Percentiles rank a stretch among this genome's conserved stretches.
Evolutionary conservation across 2,113 vertebrate species (phyloP).

Genomic region (Podarcis raffonei): DNA sequence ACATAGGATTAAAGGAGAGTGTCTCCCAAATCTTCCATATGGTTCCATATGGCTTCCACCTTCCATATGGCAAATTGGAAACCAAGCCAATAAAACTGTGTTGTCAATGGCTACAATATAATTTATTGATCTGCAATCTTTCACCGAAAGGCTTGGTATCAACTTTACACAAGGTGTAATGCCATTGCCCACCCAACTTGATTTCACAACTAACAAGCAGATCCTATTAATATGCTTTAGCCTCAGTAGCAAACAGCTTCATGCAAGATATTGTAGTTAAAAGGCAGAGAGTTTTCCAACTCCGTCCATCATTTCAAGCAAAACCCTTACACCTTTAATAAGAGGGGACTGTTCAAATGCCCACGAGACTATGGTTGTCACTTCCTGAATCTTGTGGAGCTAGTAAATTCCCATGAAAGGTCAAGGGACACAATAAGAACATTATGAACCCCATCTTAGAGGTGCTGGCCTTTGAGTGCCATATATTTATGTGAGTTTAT

Average conservation of each 20-base stretch:
- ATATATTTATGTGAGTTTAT: neutral
- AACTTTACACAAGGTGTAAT: constrained; percentile 68
- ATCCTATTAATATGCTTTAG: constrained; percentile 13
- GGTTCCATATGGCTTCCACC: too few relatives aligned
- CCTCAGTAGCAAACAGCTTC: neutral
- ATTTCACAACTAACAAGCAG: constrained; percentile 45
- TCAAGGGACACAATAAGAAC: neutral
- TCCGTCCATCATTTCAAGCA: neutral
- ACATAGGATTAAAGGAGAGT: constrained; percentile 35
- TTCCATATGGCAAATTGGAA: constrained; percentile 62
- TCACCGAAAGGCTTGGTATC: constrained; percentile 71
- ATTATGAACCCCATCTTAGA: neutral
- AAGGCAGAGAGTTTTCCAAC: neutral
- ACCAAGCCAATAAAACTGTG: constrained; percentile 77
- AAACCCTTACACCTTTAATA: neutral
- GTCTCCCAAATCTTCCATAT: constrained; percentile 49
- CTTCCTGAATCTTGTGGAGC: neutral
- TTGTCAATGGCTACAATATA: constrained; percentile 72
- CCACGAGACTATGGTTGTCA: neutral
- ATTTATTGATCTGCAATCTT: constrained; percentile 73
- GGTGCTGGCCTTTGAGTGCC: neutral
- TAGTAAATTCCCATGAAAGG: neutral
- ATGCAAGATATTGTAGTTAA: neutral
- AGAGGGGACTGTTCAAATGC: neutral
- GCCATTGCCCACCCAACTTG: constrained; percentile 60